Conservation (phyloP, 2,888 invertebrate species). For the Rhorus exstirpatorius region DNA sequence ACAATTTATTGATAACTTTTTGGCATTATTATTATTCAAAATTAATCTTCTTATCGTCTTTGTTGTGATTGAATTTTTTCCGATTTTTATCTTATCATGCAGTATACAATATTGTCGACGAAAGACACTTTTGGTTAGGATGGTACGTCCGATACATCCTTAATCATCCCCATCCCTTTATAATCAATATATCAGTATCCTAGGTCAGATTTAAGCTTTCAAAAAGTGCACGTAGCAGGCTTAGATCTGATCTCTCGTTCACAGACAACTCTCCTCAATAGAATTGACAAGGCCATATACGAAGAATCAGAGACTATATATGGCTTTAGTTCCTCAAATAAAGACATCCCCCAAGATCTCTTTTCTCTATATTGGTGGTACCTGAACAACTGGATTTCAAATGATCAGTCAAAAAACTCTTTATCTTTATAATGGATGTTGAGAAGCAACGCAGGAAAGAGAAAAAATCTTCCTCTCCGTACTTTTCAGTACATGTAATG, state of each 20-base stretch:
- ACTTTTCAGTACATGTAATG: slow-evolving; percentile 18
- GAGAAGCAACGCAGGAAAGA: background rate
- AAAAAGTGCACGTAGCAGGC: background rate
- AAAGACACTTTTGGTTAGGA: no score
- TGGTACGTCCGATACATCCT: no score
- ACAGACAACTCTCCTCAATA: background rate
- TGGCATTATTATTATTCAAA: no score
- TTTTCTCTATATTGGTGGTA: background rate
- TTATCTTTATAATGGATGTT: background rate
- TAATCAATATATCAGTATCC: background rate
- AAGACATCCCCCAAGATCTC: background rate
- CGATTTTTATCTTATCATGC: no score
- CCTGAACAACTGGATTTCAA: background rate
- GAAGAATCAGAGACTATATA: background rate
- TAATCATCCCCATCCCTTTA: background rate
- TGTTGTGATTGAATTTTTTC: no score
- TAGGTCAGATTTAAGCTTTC: background rate
- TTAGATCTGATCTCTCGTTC: no score
- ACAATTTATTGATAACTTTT: no score
- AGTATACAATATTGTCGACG: no score
- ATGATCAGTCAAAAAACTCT: background rate
- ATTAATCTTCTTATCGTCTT: no score
- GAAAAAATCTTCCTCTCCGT: background rate
- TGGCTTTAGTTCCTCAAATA: background rate
- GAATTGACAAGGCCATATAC: background rate